Percentiles rank a stretch among this genome's conserved stretches.
Evolutionary conservation across 2,113 vertebrate genomes (phyloP).

Genomic region (Seriola quinqueradiata): DNA sequence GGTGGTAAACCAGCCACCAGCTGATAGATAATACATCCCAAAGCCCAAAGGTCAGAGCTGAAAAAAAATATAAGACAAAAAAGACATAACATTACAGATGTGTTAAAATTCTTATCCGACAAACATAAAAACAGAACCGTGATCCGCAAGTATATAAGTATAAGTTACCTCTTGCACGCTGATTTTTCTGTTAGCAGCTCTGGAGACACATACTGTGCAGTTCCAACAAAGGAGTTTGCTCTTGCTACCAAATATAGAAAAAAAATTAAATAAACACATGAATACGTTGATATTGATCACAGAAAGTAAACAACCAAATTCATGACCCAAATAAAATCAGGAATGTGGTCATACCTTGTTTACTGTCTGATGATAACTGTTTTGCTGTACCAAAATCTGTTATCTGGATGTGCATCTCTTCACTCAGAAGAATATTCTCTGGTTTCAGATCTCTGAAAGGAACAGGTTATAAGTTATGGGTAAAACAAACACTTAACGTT

Average conservation of each 20-base stretch:
- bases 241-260: slow-evolving; percentile 85
- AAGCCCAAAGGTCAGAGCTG: slow-evolving; percentile 97
- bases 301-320: background rate
- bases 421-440: slow-evolving; percentile 98
- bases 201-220: slow-evolving; percentile 98
- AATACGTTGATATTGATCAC: background rate
- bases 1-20: slow-evolving; percentile 98
- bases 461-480: background rate
- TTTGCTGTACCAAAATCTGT: slow-evolving; percentile 99
- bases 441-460: slow-evolving; percentile 95
- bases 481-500: background rate
- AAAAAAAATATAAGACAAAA: background rate
- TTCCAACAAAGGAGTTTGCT: slow-evolving; percentile 99
- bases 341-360: slow-evolving; percentile 87
- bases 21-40: slow-evolving; percentile 99
- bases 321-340: background rate
- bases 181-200: slow-evolving; percentile 99
- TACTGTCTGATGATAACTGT: slow-evolving; percentile 95
- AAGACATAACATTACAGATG: background rate
- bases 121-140: background rate
- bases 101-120: background rate
- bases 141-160: background rate
- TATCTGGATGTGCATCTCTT: slow-evolving; percentile 99
- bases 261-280: background rate
- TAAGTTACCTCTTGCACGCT: slow-evolving; percentile 95